phyloP scores from a whole-genome alignment of 1,140 invertebrate species.

The Drosophila busckii region DNA sequence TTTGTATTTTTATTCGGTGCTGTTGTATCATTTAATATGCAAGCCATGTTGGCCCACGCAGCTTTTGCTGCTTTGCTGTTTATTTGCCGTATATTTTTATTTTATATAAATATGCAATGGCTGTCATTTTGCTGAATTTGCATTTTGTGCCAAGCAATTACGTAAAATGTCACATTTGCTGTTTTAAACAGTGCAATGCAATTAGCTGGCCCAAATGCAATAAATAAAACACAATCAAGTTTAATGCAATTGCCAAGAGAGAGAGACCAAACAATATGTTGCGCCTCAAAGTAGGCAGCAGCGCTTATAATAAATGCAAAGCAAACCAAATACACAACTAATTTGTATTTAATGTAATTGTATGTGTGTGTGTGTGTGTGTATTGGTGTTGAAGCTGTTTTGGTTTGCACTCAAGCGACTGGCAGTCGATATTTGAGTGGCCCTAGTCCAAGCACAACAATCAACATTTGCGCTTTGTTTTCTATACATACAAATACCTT shows the following conservation, averaged over 20 bases:
- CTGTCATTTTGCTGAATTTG: conserved; percentile 14
- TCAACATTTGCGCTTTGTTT: conserved; percentile 50
- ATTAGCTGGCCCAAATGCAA: too few species aligned
- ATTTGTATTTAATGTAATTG: conserved; percentile 65
- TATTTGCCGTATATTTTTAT: not conserved
- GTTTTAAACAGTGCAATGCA: too few species aligned
- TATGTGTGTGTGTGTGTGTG: too few species aligned
- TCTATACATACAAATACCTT: conserved; percentile 7
- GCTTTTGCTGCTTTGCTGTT: not conserved
- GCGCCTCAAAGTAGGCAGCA: conserved; percentile 40
- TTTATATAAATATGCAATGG: too few species aligned
- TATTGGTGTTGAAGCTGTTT: conserved; percentile 9
- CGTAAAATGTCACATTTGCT: conserved; percentile 23
- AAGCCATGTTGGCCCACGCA: too few species aligned
- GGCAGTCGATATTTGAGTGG: not conserved
- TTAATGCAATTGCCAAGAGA: too few species aligned
- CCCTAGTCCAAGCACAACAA: conserved; percentile 42
- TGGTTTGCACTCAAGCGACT: conserved; percentile 4
- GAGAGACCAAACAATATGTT: conserved; percentile 1
- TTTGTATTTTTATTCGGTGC: too few species aligned
- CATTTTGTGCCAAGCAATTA: conserved; percentile 30
- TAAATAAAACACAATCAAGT: too few species aligned
- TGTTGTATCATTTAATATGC: too few species aligned
- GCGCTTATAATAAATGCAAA: conserved; percentile 27
- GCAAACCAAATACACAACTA: conserved; percentile 43